phyloP scores from a whole-genome alignment of 2,113 vertebrate genomes.

The Dicaeum eximium region DNA sequence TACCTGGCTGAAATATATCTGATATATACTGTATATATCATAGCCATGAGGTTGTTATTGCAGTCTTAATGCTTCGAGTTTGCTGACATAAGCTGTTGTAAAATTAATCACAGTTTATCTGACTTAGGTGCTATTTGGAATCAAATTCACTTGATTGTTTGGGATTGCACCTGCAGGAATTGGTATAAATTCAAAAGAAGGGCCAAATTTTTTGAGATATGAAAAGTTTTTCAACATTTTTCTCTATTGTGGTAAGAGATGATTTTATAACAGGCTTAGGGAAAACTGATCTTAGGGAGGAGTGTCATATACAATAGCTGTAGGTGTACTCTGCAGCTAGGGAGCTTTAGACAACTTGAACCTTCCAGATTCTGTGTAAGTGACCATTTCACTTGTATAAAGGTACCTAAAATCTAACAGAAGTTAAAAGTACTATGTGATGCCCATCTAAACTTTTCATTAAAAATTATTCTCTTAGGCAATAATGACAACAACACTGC shows the following conservation, averaged over 20 bases:
- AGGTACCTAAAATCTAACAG: not conserved
- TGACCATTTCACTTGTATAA: not conserved
- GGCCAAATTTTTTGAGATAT: not conserved
- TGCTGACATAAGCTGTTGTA: not conserved
- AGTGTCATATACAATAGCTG: not conserved
- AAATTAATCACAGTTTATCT: not conserved
- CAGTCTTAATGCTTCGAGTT: not conserved
- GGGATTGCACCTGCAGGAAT: not conserved
- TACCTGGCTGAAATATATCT: not conserved
- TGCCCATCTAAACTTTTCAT: not conserved
- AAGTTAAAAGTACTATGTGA: not conserved
- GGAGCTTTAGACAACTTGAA: not conserved
- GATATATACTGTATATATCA: not conserved
- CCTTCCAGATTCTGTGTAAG: not conserved
- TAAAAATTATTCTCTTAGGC: not conserved
- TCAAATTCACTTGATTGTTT: not conserved
- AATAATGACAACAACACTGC: not conserved
- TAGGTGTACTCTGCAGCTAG: not conserved
- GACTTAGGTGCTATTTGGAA: not conserved
- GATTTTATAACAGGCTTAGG: rapidly evolving
- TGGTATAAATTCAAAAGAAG: not conserved
- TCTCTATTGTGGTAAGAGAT: not conserved
- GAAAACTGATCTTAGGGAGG: not conserved
- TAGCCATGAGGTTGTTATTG: not conserved
- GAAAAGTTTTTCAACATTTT: not conserved